Percentiles rank a stretch among this genome's conserved stretches.
Conservation (phyloP, 2,888 invertebrate species). For the Griposia aprilina region DNA sequence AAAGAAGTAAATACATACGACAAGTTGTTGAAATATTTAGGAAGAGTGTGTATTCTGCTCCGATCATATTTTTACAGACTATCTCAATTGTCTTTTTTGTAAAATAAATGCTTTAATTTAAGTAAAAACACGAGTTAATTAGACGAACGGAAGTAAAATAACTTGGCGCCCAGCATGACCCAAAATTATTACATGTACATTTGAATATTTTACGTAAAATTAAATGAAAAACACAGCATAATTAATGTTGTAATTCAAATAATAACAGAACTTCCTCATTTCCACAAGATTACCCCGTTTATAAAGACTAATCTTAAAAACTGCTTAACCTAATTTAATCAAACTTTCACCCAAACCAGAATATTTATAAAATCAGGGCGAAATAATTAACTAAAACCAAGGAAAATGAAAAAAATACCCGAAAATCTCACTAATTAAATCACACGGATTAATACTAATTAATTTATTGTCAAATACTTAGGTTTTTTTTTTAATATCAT, state of each 20-base stretch:
- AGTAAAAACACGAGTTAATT: constrained; percentile 1
- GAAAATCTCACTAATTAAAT: constrained; percentile 65
- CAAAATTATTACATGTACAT: background rate
- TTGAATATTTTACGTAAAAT: background rate
- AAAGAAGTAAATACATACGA: background rate
- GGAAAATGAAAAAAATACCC: constrained; percentile 36
- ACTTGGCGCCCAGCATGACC: constrained; percentile 48
- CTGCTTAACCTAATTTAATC: constrained; percentile 58
- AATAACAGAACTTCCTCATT: constrained; percentile 50
- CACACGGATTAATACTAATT: constrained; percentile 59
- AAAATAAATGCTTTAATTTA: background rate
- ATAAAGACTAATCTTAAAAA: constrained; percentile 46
- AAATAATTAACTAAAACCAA: constrained; percentile 44
- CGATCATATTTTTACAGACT: background rate
- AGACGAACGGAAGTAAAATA: constrained; percentile 2
- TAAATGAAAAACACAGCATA: constrained; percentile 23
- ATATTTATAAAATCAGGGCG: constrained; percentile 42
- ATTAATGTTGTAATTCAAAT: constrained; percentile 42
- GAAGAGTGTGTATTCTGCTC: background rate
- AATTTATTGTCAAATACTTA: constrained; percentile 64
- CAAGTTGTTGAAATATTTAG: background rate
- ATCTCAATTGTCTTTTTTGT: background rate
- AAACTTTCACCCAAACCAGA: constrained; percentile 50
- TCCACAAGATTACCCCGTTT: constrained; percentile 57
- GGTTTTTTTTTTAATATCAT: constrained; percentile 67